Percentiles rank a stretch among this genome's conserved stretches.
These are phyloP conservation scores for Drosophila nr. perissopoda DNA, from an alignment of 2,888 invertebrate genomes.

Conservation along the genomic window DNA sequence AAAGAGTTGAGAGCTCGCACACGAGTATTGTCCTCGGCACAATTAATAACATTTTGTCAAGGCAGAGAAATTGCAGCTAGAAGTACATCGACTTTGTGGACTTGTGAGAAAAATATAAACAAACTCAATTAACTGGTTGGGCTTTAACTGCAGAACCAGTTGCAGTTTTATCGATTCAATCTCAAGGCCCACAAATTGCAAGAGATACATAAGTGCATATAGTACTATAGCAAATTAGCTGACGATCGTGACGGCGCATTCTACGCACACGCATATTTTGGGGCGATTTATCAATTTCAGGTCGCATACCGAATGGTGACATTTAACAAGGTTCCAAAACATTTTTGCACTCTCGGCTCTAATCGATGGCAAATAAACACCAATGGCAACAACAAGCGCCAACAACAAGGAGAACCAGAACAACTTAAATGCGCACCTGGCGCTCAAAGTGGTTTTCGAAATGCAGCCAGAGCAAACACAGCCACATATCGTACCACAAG, in stretches of 20 bases:
- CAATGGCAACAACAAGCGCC: slow-evolving; percentile 29
- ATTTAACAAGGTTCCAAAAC: slow-evolving; percentile 76
- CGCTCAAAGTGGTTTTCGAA: slow-evolving; percentile 73
- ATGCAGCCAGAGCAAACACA: slow-evolving; percentile 58
- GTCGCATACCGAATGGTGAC: slow-evolving; percentile 72
- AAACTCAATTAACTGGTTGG: slow-evolving; percentile 53
- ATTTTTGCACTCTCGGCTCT: slow-evolving; percentile 43
- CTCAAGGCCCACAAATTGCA: slow-evolving; percentile 71
- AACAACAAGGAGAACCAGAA: slow-evolving; percentile 74
- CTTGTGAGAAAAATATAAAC: not conserved
- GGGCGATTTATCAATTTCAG: slow-evolving; percentile 78
- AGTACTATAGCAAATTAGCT: slow-evolving; percentile 54
- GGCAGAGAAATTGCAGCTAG: slow-evolving; percentile 70
- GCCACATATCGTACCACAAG: slow-evolving; percentile 21
- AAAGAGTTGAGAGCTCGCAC: not conserved
- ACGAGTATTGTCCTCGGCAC: slow-evolving; percentile 55
- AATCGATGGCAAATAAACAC: slow-evolving; percentile 39
- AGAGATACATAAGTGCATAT: slow-evolving; percentile 8
- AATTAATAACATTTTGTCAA: slow-evolving; percentile 82
- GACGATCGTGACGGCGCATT: slow-evolving; percentile 46
- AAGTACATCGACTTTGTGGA: slow-evolving; percentile 9
- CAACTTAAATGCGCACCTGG: slow-evolving; percentile 75
- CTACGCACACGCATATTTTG: slow-evolving; percentile 66
- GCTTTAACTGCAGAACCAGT: slow-evolving; percentile 46
- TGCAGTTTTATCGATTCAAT: slow-evolving; percentile 33